These are phyloP conservation scores for Leptopilina syphax DNA, from an alignment of 2,888 invertebrate genomes.

Conservation along the genomic window DNA sequence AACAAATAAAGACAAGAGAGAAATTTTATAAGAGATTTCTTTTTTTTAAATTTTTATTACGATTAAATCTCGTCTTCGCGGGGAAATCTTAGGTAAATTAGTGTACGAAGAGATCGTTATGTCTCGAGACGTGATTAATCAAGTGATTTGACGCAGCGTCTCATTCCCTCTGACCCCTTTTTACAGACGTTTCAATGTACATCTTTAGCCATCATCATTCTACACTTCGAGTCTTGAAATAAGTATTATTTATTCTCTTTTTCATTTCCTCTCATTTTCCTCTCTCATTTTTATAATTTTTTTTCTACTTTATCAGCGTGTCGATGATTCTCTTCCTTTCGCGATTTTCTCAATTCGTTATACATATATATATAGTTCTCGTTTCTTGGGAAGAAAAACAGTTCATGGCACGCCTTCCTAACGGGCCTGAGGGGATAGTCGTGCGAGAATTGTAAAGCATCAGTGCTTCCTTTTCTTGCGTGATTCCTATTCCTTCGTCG, in stretches of 20 bases:
- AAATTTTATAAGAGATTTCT: no score
- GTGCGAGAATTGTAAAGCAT: conserved; percentile 55
- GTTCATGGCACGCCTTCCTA: conserved; percentile 48
- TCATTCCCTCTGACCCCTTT: neutral
- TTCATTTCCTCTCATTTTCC: conserved; percentile 37
- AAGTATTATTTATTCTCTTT: conserved; percentile 14
- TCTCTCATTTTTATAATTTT: conserved; percentile 11
- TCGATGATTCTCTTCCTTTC: neutral
- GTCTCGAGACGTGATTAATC: conserved; percentile 33
- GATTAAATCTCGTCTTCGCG: conserved; percentile 6
- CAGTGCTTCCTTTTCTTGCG: conserved; percentile 43
- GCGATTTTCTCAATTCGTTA: no score
- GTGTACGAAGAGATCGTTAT: conserved; percentile 27
- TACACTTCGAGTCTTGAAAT: conserved; percentile 31
- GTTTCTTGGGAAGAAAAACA: conserved; percentile 52
- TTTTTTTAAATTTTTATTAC: neutral
- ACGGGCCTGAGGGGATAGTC: conserved; percentile 48
- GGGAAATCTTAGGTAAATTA: conserved; percentile 9
- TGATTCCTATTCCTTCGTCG: conserved; percentile 49
- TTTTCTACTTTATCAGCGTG: conserved; percentile 39
- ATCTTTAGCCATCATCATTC: conserved; percentile 24
- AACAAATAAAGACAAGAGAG: no score
- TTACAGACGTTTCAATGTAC: conserved; percentile 8
- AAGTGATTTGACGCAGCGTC: conserved; percentile 22
- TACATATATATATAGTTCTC: conserved; percentile 16